A percentile compares a stretch with the other conserved stretches of the same genome.
These are phyloP conservation scores for Solen grandis DNA, from an alignment of 1,140 invertebrate species.

Conservation along the genomic window DNA sequence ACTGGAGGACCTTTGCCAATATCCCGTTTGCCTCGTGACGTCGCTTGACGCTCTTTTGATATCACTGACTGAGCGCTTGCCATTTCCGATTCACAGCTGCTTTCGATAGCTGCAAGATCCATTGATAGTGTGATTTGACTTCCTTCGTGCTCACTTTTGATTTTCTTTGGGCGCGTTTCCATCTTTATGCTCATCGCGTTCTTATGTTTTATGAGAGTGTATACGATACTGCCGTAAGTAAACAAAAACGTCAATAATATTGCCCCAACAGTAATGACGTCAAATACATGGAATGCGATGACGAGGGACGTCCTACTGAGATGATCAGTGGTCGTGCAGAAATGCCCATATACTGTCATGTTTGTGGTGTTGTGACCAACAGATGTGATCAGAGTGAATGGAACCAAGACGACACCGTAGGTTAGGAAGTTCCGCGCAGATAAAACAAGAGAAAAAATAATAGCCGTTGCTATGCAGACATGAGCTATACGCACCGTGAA, in stretches of 20 bases:
- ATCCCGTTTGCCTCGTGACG: not conserved
- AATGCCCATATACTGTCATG: constrained; percentile 21
- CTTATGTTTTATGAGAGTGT: not conserved
- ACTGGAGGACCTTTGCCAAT: not conserved
- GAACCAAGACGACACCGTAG: constrained; percentile 1
- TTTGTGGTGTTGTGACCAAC: not conserved
- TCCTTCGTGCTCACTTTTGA: no score
- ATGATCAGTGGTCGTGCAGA: constrained; percentile 10
- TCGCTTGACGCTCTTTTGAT: not conserved
- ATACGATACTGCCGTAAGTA: constrained; percentile 11
- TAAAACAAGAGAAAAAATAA: not conserved
- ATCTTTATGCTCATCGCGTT: no score
- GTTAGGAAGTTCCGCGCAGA: constrained; percentile 11
- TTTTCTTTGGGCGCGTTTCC: no score
- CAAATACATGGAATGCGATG: constrained; percentile 10
- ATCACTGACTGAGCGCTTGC: no score
- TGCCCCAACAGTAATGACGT: not conserved
- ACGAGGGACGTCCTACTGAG: not conserved
- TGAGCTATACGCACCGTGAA: not conserved
- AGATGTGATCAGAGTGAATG: not conserved
- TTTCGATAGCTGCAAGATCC: no score
- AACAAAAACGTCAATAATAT: constrained; percentile 5
- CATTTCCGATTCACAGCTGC: no score
- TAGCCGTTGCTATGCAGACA: not conserved
- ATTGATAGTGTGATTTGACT: no score